These are phyloP conservation scores for Zaprionus ghesquierei DNA, from an alignment of 1,140 invertebrate species.

Conservation along the genomic window DNA sequence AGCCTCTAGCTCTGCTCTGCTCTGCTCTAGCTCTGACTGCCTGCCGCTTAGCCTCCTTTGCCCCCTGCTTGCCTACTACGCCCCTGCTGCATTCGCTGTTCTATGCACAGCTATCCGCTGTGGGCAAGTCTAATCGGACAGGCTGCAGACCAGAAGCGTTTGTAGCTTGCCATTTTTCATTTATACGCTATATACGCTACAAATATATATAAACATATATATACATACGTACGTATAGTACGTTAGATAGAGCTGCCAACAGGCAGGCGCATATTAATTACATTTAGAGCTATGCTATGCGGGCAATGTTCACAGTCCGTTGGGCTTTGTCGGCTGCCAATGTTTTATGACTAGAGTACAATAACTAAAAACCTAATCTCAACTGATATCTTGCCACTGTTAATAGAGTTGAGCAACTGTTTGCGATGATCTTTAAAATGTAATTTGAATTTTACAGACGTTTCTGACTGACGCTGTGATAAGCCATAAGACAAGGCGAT, in stretches of 20 bases:
- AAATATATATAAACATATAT: neutral
- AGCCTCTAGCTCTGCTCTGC: conserved; percentile 22
- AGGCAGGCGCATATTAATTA: conserved; percentile 46
- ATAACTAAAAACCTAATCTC: conserved; percentile 13
- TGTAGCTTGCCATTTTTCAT: conserved; percentile 24
- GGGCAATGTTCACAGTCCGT: conserved; percentile 36
- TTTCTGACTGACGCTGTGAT: neutral
- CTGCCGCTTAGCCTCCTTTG: too few species aligned
- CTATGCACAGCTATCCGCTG: neutral
- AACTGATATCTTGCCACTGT: conserved; percentile 17
- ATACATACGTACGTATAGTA: neutral
- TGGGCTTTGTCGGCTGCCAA: conserved; percentile 18
- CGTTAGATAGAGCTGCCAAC: neutral
- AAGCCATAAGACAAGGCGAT: neutral
- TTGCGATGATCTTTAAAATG: neutral
- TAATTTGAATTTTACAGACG: neutral
- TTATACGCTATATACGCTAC: neutral
- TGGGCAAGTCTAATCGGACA: conserved; percentile 31
- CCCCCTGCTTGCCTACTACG: too few species aligned
- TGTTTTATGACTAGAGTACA: neutral
- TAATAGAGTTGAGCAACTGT: neutral
- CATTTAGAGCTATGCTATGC: conserved; percentile 45
- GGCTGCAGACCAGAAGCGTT: conserved; percentile 33
- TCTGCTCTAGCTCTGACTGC: neutral
- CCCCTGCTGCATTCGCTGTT: neutral